phyloP scores from a whole-genome alignment of 37 sponge, comb jelly and placozoan genomes.

The Bolinopsis microptera region DNA sequence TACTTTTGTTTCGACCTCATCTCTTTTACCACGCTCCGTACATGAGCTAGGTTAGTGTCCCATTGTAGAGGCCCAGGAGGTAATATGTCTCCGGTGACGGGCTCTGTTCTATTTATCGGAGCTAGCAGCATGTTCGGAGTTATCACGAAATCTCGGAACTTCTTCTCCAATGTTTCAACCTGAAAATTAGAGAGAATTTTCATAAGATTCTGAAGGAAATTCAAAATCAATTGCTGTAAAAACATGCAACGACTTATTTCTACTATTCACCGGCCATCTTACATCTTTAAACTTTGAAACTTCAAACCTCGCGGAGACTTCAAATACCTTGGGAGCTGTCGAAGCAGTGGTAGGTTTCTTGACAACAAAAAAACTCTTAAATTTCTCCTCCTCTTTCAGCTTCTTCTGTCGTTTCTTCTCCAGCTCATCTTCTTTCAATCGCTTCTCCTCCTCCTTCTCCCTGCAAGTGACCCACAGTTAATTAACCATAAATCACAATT shows the following conservation, averaged over 20 bases:
- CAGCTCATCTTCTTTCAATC: not conserved
- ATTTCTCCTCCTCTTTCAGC: conserved; percentile 57
- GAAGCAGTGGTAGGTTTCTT: conserved; percentile 5
- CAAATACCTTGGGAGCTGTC: conserved; percentile 7
- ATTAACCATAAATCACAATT: no score
- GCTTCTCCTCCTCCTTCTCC: conserved; percentile 24
- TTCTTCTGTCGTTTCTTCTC: not conserved
- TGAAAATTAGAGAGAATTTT: no score
- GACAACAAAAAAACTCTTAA: conserved; percentile 45
- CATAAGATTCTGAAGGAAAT: no score
- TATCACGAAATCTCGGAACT: conserved; percentile 61
- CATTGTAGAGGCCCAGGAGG: not conserved
- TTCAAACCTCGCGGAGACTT: no score
- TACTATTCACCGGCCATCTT: no score
- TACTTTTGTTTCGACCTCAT: conserved; percentile 23
- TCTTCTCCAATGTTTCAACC: conserved; percentile 47
- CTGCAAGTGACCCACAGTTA: no score
- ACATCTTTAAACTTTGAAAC: no score
- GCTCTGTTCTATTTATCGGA: conserved; percentile 14
- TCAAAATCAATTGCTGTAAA: no score
- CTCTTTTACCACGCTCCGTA: not conserved
- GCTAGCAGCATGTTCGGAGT: conserved; percentile 52
- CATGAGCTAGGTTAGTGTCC: not conserved
- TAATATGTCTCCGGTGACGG: not conserved
- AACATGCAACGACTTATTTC: no score